Evolutionary conservation across 1,140 invertebrate species (phyloP), one percentile per base, ranked within the genome.

Genomic region (Hycleus cichorii): DNA sequence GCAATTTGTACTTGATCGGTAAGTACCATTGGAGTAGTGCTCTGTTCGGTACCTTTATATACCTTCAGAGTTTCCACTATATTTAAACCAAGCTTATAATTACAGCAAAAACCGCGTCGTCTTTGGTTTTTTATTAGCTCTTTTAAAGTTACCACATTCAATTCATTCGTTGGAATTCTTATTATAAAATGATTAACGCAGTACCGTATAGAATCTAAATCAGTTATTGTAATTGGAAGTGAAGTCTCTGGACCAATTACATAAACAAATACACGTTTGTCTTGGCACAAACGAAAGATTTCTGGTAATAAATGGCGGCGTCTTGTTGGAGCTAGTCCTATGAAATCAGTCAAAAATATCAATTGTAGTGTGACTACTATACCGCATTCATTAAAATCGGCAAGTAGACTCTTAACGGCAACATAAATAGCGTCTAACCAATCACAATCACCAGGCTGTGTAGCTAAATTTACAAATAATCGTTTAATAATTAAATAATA

Each of bases 191-290:
- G 38, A 39, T 40, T 27, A 3, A 66, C 43, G 26, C 51, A 50
- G 4, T 55, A 3, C 18, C 18, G 18, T 18, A 18, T 18, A 18
- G 18, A 18, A 18, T 18, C 18, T 39, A 43, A 24, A 57, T 32
- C 27, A 32, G 42, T 58, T 24, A 66, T 59, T 8, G 54, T 58
- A 27, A 44, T 58, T 9, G 59, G 55, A 26, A 53, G 46, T 10
- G 59, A 9, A 3, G 64, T 48, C 42, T 59, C 27, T 6, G 62
- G 64, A 9, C 64, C 64, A 39, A 66, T 52, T 46, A 66, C 53
- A 47, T 64, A 66, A 3, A 66, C 27, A 50, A 59, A 66, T 18
- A 64, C 61, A 10, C 59, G 32, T 49, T n/a, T 51, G 27, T 3
- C 52, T 62, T 24, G 59, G 4, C 24, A 49, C 18, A 10, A 47